phyloP scores from a whole-genome alignment of 1,140 invertebrate genomes.

The Plodia interpunctella region DNA sequence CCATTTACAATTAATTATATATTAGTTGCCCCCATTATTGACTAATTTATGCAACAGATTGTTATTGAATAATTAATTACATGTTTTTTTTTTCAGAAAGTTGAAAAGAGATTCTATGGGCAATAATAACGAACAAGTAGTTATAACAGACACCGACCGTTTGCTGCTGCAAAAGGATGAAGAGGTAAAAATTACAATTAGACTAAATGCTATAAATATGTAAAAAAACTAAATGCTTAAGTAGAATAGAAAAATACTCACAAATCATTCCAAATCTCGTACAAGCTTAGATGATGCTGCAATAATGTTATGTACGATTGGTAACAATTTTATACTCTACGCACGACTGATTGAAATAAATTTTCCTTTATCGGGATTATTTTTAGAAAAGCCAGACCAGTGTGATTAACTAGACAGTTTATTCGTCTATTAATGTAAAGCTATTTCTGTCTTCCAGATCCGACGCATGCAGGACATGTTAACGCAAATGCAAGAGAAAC shows the following conservation, averaged over 20 bases:
- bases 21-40: neutral
- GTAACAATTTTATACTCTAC: neutral
- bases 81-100: conserved; percentile 79
- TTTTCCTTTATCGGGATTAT: neutral
- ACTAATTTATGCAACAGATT: too few species aligned
- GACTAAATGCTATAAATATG: too few species aligned
- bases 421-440: neutral
- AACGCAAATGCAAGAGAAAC: conserved; percentile 97
- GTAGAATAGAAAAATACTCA: too few species aligned
- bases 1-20: neutral
- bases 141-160: conserved; percentile 90
- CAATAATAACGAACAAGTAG: conserved; percentile 83
- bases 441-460: conserved; percentile 80
- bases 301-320: too few species aligned
- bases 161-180: conserved; percentile 94
- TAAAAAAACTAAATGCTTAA: too few species aligned
- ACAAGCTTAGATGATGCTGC: too few species aligned
- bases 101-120: conserved; percentile 91
- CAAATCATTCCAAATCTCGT: too few species aligned
- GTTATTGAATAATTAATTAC: conserved; percentile 7
- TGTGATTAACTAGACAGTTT: conserved; percentile 1
- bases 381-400: neutral
- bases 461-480: conserved; percentile 97
- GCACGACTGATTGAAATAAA: neutral
- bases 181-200: conserved; percentile 86